Conservation (phyloP, 1,140 invertebrate genomes). For the Metopolophium dirhodum region DNA sequence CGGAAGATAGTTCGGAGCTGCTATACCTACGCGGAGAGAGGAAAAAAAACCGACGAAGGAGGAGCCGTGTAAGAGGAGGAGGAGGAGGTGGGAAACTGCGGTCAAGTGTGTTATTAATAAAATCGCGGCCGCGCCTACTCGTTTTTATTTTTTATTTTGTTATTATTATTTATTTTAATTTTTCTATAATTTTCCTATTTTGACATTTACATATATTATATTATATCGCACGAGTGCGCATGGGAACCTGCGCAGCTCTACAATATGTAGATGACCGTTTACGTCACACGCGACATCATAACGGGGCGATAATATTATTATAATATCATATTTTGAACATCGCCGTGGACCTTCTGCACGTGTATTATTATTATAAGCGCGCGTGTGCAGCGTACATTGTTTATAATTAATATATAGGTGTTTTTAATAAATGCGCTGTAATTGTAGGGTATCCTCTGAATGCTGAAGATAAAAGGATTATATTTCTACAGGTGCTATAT, state of each 20-base stretch:
- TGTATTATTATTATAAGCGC: no score
- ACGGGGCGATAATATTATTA: no score
- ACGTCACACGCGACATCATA: not conserved
- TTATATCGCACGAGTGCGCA: not conserved
- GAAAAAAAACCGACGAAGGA: not conserved
- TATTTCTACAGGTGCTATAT: no score
- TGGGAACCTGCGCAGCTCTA: not conserved
- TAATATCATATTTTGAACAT: no score
- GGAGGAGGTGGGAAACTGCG: constrained; percentile 23
- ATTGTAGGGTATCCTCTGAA: no score
- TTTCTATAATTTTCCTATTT: constrained; percentile 6
- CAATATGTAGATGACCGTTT: not conserved
- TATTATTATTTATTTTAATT: not conserved
- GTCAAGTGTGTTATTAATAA: constrained; percentile 39
- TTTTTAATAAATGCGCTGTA: no score
- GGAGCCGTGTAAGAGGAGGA: not conserved
- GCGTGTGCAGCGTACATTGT: no score
- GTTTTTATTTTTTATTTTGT: constrained; percentile 43
- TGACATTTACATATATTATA: not conserved
- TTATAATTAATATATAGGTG: no score
- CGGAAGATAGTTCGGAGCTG: not conserved
- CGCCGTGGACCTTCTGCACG: no score
- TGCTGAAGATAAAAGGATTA: no score
- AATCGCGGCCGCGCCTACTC: constrained; percentile 45
- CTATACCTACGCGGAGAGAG: not conserved